phyloP scores from a whole-genome alignment of 2,113 vertebrate species.

The Phrynosoma platyrhinos region DNA sequence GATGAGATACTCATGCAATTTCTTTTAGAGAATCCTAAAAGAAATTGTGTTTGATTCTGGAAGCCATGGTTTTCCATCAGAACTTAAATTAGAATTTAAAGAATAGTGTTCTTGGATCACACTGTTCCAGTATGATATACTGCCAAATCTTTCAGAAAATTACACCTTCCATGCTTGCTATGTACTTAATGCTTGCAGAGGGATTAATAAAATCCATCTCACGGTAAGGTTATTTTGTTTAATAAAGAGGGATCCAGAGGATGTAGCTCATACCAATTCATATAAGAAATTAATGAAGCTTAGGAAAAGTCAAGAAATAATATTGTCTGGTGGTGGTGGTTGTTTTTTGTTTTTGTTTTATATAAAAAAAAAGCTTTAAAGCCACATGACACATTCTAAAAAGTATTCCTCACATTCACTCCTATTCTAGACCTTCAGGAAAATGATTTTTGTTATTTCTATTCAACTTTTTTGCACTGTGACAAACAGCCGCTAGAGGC shows the following conservation, averaged over 20 bases:
- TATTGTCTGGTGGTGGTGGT: not conserved
- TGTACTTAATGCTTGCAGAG: not conserved
- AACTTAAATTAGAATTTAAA: not conserved
- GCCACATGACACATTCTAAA: not conserved
- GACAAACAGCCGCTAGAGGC: conserved; percentile 57
- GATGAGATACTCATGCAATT: not conserved
- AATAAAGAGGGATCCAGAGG: not conserved
- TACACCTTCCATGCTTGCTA: not conserved
- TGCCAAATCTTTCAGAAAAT: not conserved
- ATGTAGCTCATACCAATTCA: not conserved
- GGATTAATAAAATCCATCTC: not conserved
- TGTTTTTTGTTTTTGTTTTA: too few relatives aligned
- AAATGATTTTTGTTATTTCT: not conserved
- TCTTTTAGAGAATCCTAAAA: not conserved
- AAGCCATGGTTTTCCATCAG: not conserved
- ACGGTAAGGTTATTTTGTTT: not conserved
- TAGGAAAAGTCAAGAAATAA: not conserved
- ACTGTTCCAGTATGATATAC: not conserved
- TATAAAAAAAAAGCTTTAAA: not conserved
- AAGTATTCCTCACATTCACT: not conserved
- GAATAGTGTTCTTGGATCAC: not conserved
- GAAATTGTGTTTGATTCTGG: not conserved
- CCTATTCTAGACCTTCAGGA: not conserved
- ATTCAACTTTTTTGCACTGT: not conserved
- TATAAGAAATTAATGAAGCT: not conserved